Conservation (phyloP, 2,113 vertebrate genomes). For the Labeo catla region DNA sequence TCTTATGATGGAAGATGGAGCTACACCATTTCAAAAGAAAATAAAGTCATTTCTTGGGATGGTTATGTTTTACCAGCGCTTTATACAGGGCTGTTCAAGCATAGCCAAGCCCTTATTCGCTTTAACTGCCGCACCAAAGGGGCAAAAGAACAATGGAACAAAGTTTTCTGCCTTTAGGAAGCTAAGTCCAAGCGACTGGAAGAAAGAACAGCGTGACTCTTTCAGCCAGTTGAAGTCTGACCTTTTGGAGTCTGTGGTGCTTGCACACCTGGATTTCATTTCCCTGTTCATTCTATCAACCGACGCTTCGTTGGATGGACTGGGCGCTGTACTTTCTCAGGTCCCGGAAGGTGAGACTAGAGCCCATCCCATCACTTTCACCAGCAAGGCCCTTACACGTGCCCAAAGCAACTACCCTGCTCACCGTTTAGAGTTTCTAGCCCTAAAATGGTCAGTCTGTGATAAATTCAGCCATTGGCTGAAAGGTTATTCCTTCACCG, state of each 20-base stretch:
- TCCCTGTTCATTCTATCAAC: neutral
- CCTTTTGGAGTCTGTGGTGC: too few relatives aligned
- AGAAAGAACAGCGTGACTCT: neutral
- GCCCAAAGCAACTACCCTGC: conserved; percentile 11
- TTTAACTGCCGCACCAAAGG: neutral
- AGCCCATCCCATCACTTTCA: neutral
- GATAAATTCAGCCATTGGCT: too few relatives aligned
- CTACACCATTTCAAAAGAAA: neutral
- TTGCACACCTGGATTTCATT: too few relatives aligned
- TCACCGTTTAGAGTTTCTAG: neutral
- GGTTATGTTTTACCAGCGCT: neutral
- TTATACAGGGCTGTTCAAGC: neutral
- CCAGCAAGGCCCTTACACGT: neutral
- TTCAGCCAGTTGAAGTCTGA: neutral
- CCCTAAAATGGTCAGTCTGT: neutral
- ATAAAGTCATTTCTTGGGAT: neutral
- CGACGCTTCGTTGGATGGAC: neutral
- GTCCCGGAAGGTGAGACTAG: neutral
- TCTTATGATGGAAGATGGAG: neutral
- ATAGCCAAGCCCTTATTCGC: neutral
- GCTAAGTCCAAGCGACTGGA: neutral
- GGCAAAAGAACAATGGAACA: neutral
- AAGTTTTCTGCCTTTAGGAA: neutral
- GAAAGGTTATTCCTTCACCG: too few relatives aligned
- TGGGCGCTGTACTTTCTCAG: neutral